Conservation (phyloP, 2,113 vertebrate species). For the Riparia riparia region DNA sequence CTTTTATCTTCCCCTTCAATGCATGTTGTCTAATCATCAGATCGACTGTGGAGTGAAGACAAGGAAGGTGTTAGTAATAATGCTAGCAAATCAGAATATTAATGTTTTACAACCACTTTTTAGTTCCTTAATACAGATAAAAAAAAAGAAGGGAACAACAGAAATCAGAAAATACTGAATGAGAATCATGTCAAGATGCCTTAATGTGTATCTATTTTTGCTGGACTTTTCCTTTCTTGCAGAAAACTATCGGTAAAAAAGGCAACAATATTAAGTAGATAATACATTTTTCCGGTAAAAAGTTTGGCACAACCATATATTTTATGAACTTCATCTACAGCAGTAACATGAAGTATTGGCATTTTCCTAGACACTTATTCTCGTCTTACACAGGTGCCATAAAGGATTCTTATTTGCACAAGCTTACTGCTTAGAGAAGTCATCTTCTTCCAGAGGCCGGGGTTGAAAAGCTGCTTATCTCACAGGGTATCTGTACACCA, state of each 20-base stretch:
- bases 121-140: background rate
- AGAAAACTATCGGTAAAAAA: background rate
- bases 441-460: background rate
- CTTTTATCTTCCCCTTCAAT: background rate
- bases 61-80: background rate
- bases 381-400: background rate
- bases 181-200: background rate
- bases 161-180: background rate
- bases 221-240: background rate
- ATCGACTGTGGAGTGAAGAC: background rate
- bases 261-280: background rate
- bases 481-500: background rate
- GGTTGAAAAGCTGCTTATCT: constrained; percentile 20
- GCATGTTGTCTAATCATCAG: background rate
- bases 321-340: background rate
- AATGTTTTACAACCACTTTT: background rate
- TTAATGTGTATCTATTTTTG: background rate
- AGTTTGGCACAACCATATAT: background rate
- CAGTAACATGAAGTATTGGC: background rate
- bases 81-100: background rate
- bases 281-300: background rate
- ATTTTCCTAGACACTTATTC: background rate
- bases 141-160: background rate
- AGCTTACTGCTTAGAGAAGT: constrained; percentile 13
- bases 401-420: background rate